Conservation (phyloP, 2,888 invertebrate species). For the Melangyna quadrimaculata region DNA sequence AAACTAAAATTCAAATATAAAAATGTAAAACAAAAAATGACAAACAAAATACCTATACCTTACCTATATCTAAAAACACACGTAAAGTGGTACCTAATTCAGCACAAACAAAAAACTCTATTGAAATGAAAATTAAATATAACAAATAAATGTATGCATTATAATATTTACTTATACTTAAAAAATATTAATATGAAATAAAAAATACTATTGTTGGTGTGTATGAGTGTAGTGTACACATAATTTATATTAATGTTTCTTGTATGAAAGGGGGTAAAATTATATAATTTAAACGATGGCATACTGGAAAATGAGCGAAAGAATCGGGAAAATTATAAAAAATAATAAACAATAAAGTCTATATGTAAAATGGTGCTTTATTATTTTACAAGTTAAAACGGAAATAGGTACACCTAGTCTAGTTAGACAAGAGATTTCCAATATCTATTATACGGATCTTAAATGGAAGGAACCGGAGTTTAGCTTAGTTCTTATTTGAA, state of each 20-base stretch:
- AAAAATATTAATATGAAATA: conserved; percentile 68
- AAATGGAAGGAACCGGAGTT: no score
- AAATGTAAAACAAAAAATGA: conserved; percentile 1
- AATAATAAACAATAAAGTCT: conserved; percentile 66
- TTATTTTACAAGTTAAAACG: background rate
- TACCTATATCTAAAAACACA: conserved; percentile 46
- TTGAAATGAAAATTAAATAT: conserved; percentile 21
- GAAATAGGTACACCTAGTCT: background rate
- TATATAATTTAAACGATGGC: conserved; percentile 11
- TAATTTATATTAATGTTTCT: conserved; percentile 55
- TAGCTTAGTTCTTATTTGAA: no score
- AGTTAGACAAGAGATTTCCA: no score
- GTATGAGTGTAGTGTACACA: conserved; percentile 56
- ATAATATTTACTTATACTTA: conserved; percentile 38
- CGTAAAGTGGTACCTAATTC: conserved; percentile 66
- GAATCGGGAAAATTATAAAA: conserved; percentile 24
- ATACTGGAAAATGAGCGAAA: background rate
- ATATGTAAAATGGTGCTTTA: conserved; percentile 38
- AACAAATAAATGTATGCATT: conserved; percentile 7
- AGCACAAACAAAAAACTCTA: conserved; percentile 52
- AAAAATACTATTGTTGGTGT: conserved; percentile 57
- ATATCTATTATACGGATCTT: no score
- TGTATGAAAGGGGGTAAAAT: conserved; percentile 30
- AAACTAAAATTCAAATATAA: conserved; percentile 74
- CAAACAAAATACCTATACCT: conserved; percentile 53